phyloP scores from a whole-genome alignment of 2,888 invertebrate species.

The Drosophila helvetica region DNA sequence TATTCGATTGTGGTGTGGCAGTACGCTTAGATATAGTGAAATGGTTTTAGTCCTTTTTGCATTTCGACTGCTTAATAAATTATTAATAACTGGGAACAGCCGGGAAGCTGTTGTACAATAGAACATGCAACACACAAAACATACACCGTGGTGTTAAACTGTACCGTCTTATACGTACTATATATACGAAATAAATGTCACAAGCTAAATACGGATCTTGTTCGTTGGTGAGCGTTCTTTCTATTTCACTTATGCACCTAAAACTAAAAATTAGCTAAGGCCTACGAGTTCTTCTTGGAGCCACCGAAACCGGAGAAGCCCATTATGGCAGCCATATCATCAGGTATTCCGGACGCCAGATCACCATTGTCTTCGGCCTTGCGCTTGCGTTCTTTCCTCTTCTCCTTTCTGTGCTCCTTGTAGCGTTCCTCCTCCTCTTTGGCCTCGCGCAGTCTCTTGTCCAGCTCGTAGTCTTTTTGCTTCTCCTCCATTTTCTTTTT shows the following conservation, averaged over 20 bases:
- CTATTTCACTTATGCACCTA: slow-evolving; percentile 31
- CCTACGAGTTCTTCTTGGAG: slow-evolving; percentile 87
- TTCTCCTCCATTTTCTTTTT: slow-evolving; percentile 98
- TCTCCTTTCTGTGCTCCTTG: slow-evolving; percentile 94
- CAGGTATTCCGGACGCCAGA: slow-evolving; percentile 84
- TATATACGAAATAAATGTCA: slow-evolving; percentile 73
- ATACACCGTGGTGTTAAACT: slow-evolving; percentile 66
- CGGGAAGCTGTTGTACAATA: slow-evolving; percentile 49
- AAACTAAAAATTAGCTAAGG: slow-evolving; percentile 39
- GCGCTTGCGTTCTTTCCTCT: slow-evolving; percentile 94
- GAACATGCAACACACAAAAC: slow-evolving; percentile 34
- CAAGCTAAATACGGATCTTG: slow-evolving; percentile 48
- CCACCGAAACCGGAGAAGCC: slow-evolving; percentile 97
- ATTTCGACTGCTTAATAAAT: slow-evolving; percentile 73
- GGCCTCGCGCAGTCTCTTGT: slow-evolving; percentile 94
- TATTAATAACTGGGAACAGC: slow-evolving; percentile 67
- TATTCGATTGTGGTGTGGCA: slow-evolving; percentile 17
- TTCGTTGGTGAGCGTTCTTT: slow-evolving; percentile 59
- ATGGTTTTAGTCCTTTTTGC: slow-evolving; percentile 58
- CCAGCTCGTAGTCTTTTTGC: slow-evolving; percentile 97
- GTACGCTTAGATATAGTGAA: slow-evolving; percentile 64
- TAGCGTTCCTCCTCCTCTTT: slow-evolving; percentile 98
- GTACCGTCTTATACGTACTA: slow-evolving; percentile 65
- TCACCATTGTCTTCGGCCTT: slow-evolving; percentile 88
- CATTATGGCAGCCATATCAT: slow-evolving; percentile 95